Evolutionary conservation across 2,888 invertebrate genomes (phyloP).

Genomic region (Chalcosyrphus nemorum): DNA sequence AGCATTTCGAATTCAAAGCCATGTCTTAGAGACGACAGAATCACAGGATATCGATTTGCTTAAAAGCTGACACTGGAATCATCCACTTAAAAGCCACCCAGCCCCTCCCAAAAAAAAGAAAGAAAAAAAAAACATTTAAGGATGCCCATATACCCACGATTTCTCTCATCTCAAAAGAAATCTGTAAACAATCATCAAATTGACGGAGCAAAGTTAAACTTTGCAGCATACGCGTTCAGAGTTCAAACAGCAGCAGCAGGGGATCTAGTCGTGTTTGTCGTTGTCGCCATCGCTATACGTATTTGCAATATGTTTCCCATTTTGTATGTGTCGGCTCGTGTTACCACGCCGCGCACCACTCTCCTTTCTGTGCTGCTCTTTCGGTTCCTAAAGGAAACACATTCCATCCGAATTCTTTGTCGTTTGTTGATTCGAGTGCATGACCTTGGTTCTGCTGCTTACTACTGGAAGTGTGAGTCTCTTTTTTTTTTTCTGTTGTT

Average conservation of each 20-base stretch:
- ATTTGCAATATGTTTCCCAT: constrained; percentile 33
- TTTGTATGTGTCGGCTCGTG: constrained; percentile 9
- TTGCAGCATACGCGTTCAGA: constrained; percentile 8
- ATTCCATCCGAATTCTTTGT: constrained; percentile 50
- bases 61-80: constrained; percentile 24
- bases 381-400: constrained; percentile 27
- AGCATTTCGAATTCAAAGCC: constrained; percentile 32
- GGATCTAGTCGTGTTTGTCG: constrained; percentile 27
- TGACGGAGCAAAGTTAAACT: constrained; percentile 17
- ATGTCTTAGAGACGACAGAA: background rate
- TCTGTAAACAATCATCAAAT: constrained; percentile 5
- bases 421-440: constrained; percentile 59
- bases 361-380: constrained; percentile 6
- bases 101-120: background rate
- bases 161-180: constrained; percentile 3
- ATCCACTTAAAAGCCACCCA: constrained; percentile 18
- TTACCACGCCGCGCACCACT: background rate
- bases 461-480: constrained; percentile 44
- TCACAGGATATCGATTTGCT: constrained; percentile 23
- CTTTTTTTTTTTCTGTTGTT: constrained; percentile 8
- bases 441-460: constrained; percentile 62
- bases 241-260: constrained; percentile 20
- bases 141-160: constrained; percentile 3
- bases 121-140: background rate
- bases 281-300: constrained; percentile 16